phyloP scores from a whole-genome alignment of 2,113 vertebrate species.

The Choloepus hoffmanni region DNA sequence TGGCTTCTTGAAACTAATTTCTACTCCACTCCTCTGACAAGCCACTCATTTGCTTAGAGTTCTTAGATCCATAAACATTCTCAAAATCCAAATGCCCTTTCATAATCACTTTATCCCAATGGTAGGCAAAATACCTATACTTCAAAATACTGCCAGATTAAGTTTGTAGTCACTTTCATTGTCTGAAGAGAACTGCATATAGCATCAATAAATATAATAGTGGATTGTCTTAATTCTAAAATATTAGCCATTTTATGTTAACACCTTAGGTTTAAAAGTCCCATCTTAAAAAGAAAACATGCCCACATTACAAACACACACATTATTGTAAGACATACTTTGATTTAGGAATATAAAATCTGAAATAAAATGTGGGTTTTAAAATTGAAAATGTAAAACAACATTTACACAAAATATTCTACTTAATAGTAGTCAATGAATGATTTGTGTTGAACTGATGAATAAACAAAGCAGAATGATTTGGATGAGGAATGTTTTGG shows the following conservation, averaged over 20 bases:
- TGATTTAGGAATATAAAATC: neutral
- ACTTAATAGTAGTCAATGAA: neutral
- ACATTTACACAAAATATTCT: neutral
- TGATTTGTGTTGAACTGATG: neutral
- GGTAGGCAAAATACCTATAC: neutral
- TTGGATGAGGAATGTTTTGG: neutral
- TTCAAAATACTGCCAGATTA: neutral
- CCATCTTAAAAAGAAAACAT: neutral
- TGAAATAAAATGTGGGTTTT: neutral
- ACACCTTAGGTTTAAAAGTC: neutral
- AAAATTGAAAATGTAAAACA: neutral
- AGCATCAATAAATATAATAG: neutral
- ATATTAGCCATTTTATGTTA: neutral
- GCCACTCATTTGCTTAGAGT: neutral
- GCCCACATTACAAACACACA: neutral
- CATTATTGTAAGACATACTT: neutral
- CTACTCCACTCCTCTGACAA: neutral
- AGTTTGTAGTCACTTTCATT: neutral
- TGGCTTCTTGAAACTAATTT: neutral
- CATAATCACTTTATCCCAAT: neutral
- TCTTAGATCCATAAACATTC: neutral
- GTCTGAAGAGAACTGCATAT: neutral
- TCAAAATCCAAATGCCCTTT: neutral
- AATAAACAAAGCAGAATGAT: neutral
- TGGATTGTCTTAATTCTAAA: neutral